These are phyloP conservation scores for Hippocampus mohnikei DNA, from an alignment of 2,113 vertebrate genomes.

Conservation along the genomic window DNA sequence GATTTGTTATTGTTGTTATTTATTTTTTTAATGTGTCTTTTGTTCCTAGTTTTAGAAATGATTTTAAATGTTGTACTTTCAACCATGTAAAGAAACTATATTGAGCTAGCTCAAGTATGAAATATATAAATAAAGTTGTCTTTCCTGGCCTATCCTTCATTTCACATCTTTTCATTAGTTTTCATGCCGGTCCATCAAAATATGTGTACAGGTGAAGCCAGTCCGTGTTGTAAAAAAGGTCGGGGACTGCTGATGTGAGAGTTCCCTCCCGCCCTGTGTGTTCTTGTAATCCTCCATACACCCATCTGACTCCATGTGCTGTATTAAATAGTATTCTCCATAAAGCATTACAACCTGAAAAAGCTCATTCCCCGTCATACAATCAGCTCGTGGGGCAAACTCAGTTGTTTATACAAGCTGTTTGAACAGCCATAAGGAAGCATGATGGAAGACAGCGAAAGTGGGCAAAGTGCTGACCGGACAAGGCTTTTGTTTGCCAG, in stretches of 20 bases:
- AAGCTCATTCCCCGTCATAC: conserved; percentile 54
- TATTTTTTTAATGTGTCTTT: too few relatives aligned
- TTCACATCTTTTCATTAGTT: too few relatives aligned
- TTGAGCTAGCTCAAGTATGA: too few relatives aligned
- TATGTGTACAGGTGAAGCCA: too few relatives aligned
- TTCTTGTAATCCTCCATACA: neutral
- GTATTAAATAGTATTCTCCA: neutral
- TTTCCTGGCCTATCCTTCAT: too few relatives aligned
- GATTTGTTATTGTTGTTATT: too few relatives aligned
- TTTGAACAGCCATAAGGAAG: conserved; percentile 81
- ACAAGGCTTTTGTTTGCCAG: conserved; percentile 84
- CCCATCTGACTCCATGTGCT: conserved; percentile 6
- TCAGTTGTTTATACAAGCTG: conserved; percentile 87
- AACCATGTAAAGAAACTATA: too few relatives aligned
- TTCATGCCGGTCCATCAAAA: too few relatives aligned
- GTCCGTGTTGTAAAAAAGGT: too few relatives aligned
- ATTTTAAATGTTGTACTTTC: too few relatives aligned
- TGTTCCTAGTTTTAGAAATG: too few relatives aligned
- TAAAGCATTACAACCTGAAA: conserved; percentile 14
- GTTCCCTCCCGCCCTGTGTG: neutral
- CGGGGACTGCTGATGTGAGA: neutral
- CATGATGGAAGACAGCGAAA: conserved; percentile 82
- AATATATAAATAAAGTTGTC: too few relatives aligned
- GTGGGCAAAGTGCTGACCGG: conserved; percentile 89
- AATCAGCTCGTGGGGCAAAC: conserved; percentile 51